Evolutionary conservation across 2,888 invertebrate species (phyloP).

Genomic region (Liopterus haemorrhoidalis): DNA sequence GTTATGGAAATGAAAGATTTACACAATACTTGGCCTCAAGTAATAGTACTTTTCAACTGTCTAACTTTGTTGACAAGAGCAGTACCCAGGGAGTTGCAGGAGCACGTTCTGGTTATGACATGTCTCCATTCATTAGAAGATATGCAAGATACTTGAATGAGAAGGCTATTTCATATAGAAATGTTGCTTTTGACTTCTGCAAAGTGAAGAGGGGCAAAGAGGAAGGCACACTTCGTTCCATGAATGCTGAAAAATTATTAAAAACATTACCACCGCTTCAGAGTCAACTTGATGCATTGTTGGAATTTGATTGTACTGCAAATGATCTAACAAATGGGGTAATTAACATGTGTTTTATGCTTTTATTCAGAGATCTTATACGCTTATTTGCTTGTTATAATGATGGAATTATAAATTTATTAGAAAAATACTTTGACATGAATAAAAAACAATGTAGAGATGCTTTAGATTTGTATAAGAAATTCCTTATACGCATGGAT

Average conservation of each 20-base stretch:
- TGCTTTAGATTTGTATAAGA: conserved; percentile 97
- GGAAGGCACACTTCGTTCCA: conserved; percentile 93
- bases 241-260: conserved; percentile 95
- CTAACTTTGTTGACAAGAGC: conserved; percentile 95
- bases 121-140: conserved; percentile 98
- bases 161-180: conserved; percentile 96
- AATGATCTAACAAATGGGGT: conserved; percentile 93
- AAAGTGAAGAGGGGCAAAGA: conserved; percentile 99
- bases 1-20: conserved; percentile 99
- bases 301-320: conserved; percentile 97
- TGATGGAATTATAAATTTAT: conserved; percentile 96
- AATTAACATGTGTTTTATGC: conserved; percentile 98
- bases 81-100: conserved; percentile 87
- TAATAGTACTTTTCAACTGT: conserved; percentile 98
- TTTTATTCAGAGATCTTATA: conserved; percentile 97
- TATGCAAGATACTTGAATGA: conserved; percentile 99
- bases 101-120: conserved; percentile 79
- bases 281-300: conserved; percentile 88
- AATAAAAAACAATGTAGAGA: conserved; percentile 99
- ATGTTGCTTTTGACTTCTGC: conserved; percentile 99
- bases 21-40: conserved; percentile 99
- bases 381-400: conserved; percentile 98
- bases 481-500: conserved; percentile 98
- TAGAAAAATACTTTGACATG: conserved; percentile 99
- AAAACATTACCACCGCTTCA: conserved; percentile 97